Conservation (phyloP, 2,888 invertebrate genomes). For the Ophion obscuratus region DNA sequence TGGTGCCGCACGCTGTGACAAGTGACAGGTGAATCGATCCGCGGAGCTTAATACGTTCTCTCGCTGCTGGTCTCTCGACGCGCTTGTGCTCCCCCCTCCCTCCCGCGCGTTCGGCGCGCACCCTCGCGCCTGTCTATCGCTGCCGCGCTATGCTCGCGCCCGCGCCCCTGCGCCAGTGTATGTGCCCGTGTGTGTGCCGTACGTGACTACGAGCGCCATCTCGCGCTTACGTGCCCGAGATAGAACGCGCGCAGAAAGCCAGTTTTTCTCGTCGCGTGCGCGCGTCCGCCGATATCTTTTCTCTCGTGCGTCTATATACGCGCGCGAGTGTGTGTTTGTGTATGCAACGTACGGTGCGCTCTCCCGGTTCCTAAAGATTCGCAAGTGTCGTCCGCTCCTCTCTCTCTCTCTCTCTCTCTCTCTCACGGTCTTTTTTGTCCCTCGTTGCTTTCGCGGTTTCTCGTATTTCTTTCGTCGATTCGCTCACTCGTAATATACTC, state of each 20-base stretch:
- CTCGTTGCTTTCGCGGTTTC: slow-evolving; percentile 13
- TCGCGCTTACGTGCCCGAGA: slow-evolving; percentile 37
- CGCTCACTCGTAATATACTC: no score
- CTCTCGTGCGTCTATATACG: slow-evolving; percentile 17
- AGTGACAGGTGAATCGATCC: slow-evolving; percentile 81
- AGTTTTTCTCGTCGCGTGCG: slow-evolving; percentile 31
- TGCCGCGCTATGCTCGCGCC: slow-evolving; percentile 55
- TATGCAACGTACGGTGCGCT: slow-evolving; percentile 43
- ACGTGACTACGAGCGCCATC: slow-evolving; percentile 15
- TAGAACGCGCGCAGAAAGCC: slow-evolving; percentile 41
- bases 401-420: slow-evolving; percentile 23
- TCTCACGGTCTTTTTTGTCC: background rate
- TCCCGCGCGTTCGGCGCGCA: no score
- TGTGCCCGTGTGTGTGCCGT: slow-evolving; percentile 9
- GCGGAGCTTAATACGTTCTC: slow-evolving; percentile 61
- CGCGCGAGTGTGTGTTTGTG: slow-evolving; percentile 10
- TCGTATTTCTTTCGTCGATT: background rate
- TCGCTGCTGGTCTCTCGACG: slow-evolving; percentile 11
- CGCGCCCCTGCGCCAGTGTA: slow-evolving; percentile 48
- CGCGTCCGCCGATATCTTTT: slow-evolving; percentile 46
- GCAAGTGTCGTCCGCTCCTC: slow-evolving; percentile 29
- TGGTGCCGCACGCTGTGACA: slow-evolving; percentile 74
- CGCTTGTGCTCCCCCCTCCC: slow-evolving; percentile 5
- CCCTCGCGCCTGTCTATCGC: slow-evolving; percentile 19
- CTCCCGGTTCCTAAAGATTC: slow-evolving; percentile 33